Evolutionary conservation across 2,888 invertebrate genomes (phyloP), one percentile per base, ranked within the genome.

Genomic region (Chymomyza fuscimana): DNA sequence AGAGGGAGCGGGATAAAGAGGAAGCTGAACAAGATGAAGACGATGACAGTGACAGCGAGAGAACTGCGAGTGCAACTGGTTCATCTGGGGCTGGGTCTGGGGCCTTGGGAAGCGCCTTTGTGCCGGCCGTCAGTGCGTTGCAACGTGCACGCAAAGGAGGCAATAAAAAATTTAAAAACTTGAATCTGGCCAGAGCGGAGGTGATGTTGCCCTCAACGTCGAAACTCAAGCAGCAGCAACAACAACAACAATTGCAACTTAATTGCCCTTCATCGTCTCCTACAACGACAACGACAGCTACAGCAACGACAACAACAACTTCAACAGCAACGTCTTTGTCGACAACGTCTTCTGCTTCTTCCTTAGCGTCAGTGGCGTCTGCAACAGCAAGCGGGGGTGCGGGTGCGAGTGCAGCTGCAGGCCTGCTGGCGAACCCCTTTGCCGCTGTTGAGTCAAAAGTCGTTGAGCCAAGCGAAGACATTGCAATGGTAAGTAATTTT

Each of bases 81-180:
- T 67, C 22, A 46, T 25, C 56, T 22, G 46, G 40, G 19, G 32
- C 36, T 40, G 70, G 40, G 19, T 67, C 69, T 51, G 61, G 64
- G 63, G 9, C 22, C 40, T 46, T 46, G 40, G 40, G 40, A 12
- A 46, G 40, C 60, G 67, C 67, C 73, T 67, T 73, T 69, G 69
- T 72, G 54, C 56, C 73, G 7, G 67, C 70, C 22, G 73, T 73
- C 54, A 76, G 73, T 58, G 75, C 81, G 51, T 70, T 87, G 68
- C 86, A 86, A 63, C 81, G 82, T 50, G 84, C 80, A 77, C 86
- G 85, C 70, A 84, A 82, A 67, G 78, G 80, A 66, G 78, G 87
- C 80, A 89, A 87, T 82, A 89, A 86, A 76, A 90, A 90, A 82
- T 90, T 90, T 69, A 89, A 90, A 83, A 90, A 90, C 81, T 85